Percentiles rank a stretch among this genome's conserved stretches.
These are phyloP conservation scores for Varanus salvator DNA, from an alignment of 2,113 vertebrate species.

Conservation along the genomic window DNA sequence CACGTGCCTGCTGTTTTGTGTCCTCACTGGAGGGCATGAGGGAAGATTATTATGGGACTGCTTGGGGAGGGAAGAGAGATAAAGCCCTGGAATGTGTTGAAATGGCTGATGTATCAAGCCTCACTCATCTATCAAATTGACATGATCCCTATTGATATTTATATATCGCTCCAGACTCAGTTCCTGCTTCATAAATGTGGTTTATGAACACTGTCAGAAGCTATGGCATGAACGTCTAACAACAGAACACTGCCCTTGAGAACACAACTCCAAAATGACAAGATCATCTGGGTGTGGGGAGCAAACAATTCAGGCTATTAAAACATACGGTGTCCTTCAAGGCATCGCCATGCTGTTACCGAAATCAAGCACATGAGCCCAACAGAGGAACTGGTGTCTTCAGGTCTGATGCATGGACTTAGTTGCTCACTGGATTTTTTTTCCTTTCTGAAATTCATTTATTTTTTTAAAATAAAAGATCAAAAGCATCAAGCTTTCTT, in stretches of 20 bases:
- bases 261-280: slow-evolving; percentile 22
- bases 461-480: neutral
- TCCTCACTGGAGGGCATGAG: neutral
- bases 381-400: neutral
- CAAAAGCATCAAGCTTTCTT: neutral
- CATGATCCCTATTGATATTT: slow-evolving; percentile 30
- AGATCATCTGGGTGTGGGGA: slow-evolving; percentile 26
- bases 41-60: neutral
- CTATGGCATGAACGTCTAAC: slow-evolving; percentile 38
- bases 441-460: neutral
- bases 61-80: slow-evolving; percentile 17
- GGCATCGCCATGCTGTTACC: rapidly evolving
- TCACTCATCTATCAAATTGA: slow-evolving; percentile 17
- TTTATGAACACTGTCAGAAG: slow-evolving; percentile 40
- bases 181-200: slow-evolving; percentile 32
- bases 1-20: neutral
- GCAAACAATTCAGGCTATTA: slow-evolving; percentile 35
- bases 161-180: slow-evolving; percentile 23
- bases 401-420: neutral
- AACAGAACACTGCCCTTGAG: slow-evolving; percentile 29
- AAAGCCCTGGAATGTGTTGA: slow-evolving; percentile 37
- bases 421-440: neutral
- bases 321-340: slow-evolving; percentile 9
- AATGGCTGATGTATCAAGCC: slow-evolving; percentile 44
- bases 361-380: neutral